A percentile compares a stretch with the other conserved stretches of the same genome.
phyloP scores from a whole-genome alignment of 2,888 invertebrate genomes.

The Drosophila cracens region DNA sequence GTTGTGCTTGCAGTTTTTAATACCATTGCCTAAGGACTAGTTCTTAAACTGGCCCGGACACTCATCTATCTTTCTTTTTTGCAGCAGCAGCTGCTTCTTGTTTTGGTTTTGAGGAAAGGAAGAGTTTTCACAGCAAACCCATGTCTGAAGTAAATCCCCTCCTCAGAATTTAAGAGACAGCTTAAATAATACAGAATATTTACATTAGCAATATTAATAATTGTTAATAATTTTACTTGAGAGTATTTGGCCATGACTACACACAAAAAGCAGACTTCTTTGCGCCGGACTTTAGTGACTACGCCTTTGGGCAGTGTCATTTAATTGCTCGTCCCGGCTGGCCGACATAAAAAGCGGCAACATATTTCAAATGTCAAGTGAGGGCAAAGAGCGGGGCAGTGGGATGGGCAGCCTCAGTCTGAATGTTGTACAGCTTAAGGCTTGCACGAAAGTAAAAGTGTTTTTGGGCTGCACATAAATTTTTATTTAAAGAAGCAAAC shows the following conservation, averaged over 20 bases:
- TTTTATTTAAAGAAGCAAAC: conserved; percentile 70
- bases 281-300: conserved; percentile 8
- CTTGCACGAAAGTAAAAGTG: conserved; percentile 46
- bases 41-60: background rate
- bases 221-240: conserved; percentile 2
- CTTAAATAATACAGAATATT: background rate
- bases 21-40: conserved; percentile 4
- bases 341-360: conserved; percentile 70
- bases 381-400: conserved; percentile 1
- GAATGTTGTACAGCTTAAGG: conserved; percentile 40
- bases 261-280: background rate
- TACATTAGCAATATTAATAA: background rate
- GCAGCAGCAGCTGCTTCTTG: background rate
- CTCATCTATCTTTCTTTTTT: background rate
- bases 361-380: conserved; percentile 75
- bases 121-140: background rate
- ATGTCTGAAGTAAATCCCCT: background rate
- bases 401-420: background rate
- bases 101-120: background rate
- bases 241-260: conserved; percentile 16
- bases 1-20: conserved; percentile 25
- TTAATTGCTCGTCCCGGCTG: conserved; percentile 67
- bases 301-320: conserved; percentile 38
- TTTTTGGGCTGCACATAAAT: conserved; percentile 67
- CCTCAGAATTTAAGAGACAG: background rate